Percentiles rank a stretch among this genome's conserved stretches.
These are phyloP conservation scores for Lates japonicus DNA, from an alignment of 2,797 vertebrate genomes.

Conservation along the genomic window DNA sequence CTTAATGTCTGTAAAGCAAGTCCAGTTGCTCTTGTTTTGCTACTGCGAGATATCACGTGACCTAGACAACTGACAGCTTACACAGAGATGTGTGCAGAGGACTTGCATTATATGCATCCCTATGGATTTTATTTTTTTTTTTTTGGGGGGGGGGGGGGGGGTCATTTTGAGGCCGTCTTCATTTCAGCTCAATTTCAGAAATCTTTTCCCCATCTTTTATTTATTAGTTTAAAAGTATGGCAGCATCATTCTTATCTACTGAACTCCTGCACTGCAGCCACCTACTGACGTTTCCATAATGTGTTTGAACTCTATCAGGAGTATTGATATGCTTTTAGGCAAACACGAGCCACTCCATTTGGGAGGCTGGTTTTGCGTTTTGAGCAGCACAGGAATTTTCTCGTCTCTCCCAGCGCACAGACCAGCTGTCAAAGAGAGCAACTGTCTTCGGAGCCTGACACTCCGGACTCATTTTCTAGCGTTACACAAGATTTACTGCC, in stretches of 20 bases:
- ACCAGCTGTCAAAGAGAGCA: slow-evolving; percentile 77
- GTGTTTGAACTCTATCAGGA: slow-evolving; percentile 11
- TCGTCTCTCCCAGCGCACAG: neutral
- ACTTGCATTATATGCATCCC: neutral
- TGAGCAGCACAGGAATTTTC: slow-evolving; percentile 38
- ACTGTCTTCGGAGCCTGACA: slow-evolving; percentile 75
- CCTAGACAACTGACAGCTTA: neutral
- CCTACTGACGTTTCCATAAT: slow-evolving; percentile 20
- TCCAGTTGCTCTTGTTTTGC: slow-evolving; percentile 51
- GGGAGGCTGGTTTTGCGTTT: slow-evolving; percentile 15
- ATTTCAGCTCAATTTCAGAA: neutral
- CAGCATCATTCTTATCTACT: slow-evolving; percentile 1
- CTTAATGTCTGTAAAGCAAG: slow-evolving; percentile 4
- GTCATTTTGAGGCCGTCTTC: neutral
- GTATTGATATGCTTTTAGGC: slow-evolving; percentile 39
- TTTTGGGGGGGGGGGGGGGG: too few relatives aligned
- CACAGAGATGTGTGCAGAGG: neutral
- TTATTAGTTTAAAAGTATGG: neutral
- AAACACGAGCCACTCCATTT: slow-evolving; percentile 26
- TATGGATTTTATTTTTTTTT: neutral
- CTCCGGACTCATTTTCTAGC: slow-evolving; percentile 50
- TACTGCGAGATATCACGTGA: slow-evolving; percentile 33
- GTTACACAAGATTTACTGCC: slow-evolving; percentile 63
- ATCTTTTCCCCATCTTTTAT: neutral
- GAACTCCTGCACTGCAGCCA: neutral